These are phyloP conservation scores for Erinaceus europaeus DNA, from an alignment of 2,113 vertebrate species.

Conservation along the genomic window DNA sequence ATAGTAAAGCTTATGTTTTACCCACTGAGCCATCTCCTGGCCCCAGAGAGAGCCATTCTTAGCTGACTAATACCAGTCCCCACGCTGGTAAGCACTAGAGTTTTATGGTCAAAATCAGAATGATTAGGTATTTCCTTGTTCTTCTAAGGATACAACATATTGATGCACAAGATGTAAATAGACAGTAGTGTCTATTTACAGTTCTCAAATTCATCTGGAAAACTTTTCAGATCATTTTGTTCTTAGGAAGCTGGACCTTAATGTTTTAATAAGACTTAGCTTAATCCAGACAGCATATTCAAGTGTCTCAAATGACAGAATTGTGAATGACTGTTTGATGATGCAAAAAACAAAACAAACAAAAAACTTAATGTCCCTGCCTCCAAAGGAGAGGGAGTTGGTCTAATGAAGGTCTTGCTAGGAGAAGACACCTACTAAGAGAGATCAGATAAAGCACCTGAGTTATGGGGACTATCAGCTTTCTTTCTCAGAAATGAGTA, in stretches of 20 bases:
- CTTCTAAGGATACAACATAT: neutral
- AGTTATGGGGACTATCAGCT: neutral
- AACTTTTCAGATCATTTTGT: neutral
- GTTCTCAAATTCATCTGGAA: slow-evolving; percentile 3
- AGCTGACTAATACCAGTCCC: neutral
- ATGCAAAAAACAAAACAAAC: too few species aligned
- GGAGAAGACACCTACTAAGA: neutral
- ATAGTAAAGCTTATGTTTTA: too few species aligned
- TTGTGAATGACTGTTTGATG: neutral
- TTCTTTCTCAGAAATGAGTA: neutral
- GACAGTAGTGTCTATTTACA: neutral
- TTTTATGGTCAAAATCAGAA: neutral
- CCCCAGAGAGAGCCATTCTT: neutral
- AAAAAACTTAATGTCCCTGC: neutral
- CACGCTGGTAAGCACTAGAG: neutral
- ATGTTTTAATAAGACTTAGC: neutral
- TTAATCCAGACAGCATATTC: neutral
- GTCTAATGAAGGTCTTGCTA: neutral
- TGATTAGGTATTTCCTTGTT: neutral
- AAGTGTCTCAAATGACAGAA: neutral
- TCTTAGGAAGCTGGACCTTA: neutral
- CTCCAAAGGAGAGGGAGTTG: neutral
- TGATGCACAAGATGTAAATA: neutral
- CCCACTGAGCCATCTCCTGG: too few species aligned
- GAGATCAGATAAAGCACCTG: neutral